Base-by-base conservation (phyloP, 2,113 vertebrate species). In the Orientallactaga bullata region DNA sequence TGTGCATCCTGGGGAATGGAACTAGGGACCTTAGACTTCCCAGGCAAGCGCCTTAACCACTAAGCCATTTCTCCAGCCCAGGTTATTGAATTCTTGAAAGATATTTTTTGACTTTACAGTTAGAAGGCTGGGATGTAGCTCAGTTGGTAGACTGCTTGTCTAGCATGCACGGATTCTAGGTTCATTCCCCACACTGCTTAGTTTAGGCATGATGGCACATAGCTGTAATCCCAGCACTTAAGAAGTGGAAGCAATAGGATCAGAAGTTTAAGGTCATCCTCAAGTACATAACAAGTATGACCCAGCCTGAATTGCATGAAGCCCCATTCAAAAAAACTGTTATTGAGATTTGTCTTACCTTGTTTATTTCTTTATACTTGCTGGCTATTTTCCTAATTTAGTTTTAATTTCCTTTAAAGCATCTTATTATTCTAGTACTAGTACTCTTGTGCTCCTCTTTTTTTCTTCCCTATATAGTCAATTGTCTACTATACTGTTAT, bases 341-440 rank as follows among this genome's bases (percentile, higher is more conserved):
- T 83, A 76, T 87, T 17, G 73, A 58, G 61, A 80, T 72, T 82
- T 93, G 18, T 76, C 23, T 84, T 85, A 32, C 32, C 63, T 81
- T 72, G 21, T 83, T 77, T 72, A 13, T 69, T 89, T 89, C 30
- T 85, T 93, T 85, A 13, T 83, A 61, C 2, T 30, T 92, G 89
- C 65, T 89, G 74, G 20, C 28, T n/a, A 55, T 23, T 55, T 2
- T 72, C 28, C 32, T 91, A 35, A 24, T 77, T 15, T 69, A 1
- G 6, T 20, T 60, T 78, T 30, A 1, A 37, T 69, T 85, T 89
- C 30, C 11, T 21, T 20, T 9, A 63, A 74, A 37, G n/a, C 60
- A 72, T 73, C 35, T 73, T 85, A 47, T 32, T 74, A 13, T 63
- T 80, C 21, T 32, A 35, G 1, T 83, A 84, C 21, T 32, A 35